phyloP scores from a whole-genome alignment of 2,888 invertebrate genomes.

The Timema podura region DNA sequence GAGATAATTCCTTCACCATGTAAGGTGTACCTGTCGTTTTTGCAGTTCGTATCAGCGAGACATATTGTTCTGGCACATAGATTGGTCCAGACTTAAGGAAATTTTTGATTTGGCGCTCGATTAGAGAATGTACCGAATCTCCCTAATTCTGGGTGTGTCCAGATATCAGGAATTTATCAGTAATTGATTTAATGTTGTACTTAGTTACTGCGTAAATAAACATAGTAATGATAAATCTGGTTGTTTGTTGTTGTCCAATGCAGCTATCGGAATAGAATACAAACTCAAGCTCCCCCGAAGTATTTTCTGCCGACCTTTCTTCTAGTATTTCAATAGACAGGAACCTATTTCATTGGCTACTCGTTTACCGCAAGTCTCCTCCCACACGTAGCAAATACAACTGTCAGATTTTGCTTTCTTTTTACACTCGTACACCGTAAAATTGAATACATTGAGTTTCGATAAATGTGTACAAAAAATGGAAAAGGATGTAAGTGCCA shows the following conservation, averaged over 20 bases:
- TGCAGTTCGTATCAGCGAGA: constrained; percentile 11
- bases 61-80: constrained; percentile 24
- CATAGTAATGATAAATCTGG: constrained; percentile 33
- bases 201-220: constrained; percentile 31
- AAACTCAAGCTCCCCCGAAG: constrained; percentile 4
- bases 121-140: constrained; percentile 34
- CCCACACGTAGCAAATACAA: constrained; percentile 34
- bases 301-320: constrained; percentile 7
- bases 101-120: constrained; percentile 32
- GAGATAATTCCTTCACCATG: neutral
- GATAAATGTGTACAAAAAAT: no score
- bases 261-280: constrained; percentile 38
- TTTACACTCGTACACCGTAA: constrained; percentile 18
- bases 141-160: constrained; percentile 37
- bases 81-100: constrained; percentile 21
- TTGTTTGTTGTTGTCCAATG: constrained; percentile 36
- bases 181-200: constrained; percentile 31
- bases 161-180: constrained; percentile 34
- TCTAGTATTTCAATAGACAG: constrained; percentile 31
- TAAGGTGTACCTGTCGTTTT: constrained; percentile 5
- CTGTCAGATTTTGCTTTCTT: neutral
- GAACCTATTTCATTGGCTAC: constrained; percentile 35
- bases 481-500: no score
- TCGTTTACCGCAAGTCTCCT: constrained; percentile 32
- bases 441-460: constrained; percentile 26